Evolutionary conservation across 2,888 invertebrate genomes (phyloP).

Genomic region (Tipula helvola): DNA sequence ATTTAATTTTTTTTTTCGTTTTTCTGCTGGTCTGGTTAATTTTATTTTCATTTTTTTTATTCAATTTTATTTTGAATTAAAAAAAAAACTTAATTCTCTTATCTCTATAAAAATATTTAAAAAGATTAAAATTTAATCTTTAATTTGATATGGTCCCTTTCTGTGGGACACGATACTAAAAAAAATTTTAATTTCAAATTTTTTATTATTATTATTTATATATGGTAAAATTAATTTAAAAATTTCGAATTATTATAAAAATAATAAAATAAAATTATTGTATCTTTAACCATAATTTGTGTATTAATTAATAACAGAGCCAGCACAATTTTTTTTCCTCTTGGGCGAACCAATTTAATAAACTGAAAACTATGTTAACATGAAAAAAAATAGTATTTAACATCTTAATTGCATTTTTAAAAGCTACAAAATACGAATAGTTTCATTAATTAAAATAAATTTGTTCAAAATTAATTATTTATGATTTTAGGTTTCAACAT

Average conservation of each 20-base stretch:
- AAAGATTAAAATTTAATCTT: constrained; percentile 4
- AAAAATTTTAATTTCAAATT: background rate
- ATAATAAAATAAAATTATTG: background rate
- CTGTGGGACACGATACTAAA: background rate
- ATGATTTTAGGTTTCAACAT: background rate
- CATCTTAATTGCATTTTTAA: background rate
- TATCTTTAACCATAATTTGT: background rate
- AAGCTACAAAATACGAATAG: background rate
- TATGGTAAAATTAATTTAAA: background rate
- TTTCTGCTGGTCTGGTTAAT: background rate
- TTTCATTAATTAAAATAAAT: background rate
- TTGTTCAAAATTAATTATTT: background rate
- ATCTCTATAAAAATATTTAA: background rate
- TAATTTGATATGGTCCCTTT: background rate
- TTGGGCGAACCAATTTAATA: constrained; percentile 1
- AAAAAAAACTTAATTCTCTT: background rate
- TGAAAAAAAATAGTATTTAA: background rate
- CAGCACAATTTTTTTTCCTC: background rate
- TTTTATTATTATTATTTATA: background rate
- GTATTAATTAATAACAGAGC: background rate
- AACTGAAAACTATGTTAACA: background rate
- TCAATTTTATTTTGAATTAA: background rate
- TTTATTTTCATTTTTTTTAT: background rate
- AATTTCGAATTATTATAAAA: background rate
- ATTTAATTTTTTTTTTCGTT: background rate